A percentile compares a stretch with the other conserved stretches of the same genome.
phyloP scores from a whole-genome alignment of 2,888 invertebrate genomes.

The Morpho deidamia region DNA sequence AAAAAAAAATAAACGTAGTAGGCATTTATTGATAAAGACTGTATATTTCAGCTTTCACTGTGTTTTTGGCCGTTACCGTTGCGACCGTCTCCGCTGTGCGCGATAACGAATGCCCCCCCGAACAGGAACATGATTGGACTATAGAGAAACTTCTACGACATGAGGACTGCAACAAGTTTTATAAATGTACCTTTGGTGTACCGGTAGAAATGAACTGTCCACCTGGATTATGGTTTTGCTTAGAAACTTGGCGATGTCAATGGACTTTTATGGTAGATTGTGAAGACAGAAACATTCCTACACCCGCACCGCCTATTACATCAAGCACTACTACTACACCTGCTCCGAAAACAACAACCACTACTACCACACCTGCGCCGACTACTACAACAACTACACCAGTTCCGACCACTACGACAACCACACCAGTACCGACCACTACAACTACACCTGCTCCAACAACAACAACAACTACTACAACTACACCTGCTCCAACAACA shows the following conservation, averaged over 20 bases:
- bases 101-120: constrained; percentile 45
- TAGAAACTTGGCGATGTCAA: constrained; percentile 77
- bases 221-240: constrained; percentile 75
- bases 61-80: constrained; percentile 24
- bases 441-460: constrained; percentile 8
- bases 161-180: constrained; percentile 79
- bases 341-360: neutral
- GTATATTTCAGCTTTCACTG: constrained; percentile 12
- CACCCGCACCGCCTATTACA: constrained; percentile 17
- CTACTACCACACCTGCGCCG: neutral
- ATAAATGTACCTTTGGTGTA: constrained; percentile 81
- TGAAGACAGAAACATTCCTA: constrained; percentile 47
- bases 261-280: constrained; percentile 81
- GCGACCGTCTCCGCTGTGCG: constrained; percentile 33
- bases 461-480: constrained; percentile 6
- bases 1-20: too few relatives aligned
- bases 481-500: constrained; percentile 16
- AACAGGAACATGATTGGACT: constrained; percentile 45
- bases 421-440: constrained; percentile 18
- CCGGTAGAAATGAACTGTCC: constrained; percentile 79
- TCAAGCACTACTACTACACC: neutral
- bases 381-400: constrained; percentile 1
- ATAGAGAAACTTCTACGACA: constrained; percentile 74
- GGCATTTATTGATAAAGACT: too few relatives aligned
- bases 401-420: constrained; percentile 14